These are phyloP conservation scores for Euspilapteryx auroguttella DNA, from an alignment of 2,888 invertebrate species.

Conservation along the genomic window DNA sequence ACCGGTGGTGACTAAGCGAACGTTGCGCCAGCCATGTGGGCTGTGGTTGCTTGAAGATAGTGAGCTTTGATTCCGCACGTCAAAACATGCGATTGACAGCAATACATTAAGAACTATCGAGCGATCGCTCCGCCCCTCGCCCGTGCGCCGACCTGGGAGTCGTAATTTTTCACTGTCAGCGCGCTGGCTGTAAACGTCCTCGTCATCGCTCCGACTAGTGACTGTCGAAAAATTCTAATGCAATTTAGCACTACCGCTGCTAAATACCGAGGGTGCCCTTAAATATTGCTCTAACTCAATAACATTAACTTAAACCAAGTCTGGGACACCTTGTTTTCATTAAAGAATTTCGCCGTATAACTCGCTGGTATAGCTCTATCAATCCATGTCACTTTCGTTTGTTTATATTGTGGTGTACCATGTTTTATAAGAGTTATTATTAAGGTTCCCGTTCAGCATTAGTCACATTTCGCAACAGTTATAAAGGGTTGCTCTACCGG, in stretches of 20 bases:
- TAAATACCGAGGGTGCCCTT: slow-evolving; percentile 18
- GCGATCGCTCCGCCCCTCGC: slow-evolving; percentile 26
- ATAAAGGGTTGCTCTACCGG: slow-evolving; percentile 24
- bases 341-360: slow-evolving; percentile 18
- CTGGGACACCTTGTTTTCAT: too few relatives aligned
- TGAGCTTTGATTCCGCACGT: slow-evolving; percentile 42
- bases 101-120: slow-evolving; percentile 54
- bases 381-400: slow-evolving; percentile 17
- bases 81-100: slow-evolving; percentile 53
- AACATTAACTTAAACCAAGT: too few relatives aligned
- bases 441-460: slow-evolving; percentile 14
- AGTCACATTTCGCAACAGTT: slow-evolving; percentile 11
- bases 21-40: slow-evolving; percentile 16
- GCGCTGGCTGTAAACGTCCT: slow-evolving; percentile 39
- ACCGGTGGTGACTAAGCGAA: slow-evolving; percentile 31
- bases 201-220: slow-evolving; percentile 46
- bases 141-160: slow-evolving; percentile 24
- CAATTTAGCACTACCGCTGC: slow-evolving; percentile 32
- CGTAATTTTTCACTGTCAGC: slow-evolving; percentile 56
- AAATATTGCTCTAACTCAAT: slow-evolving; percentile 9
- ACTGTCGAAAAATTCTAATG: slow-evolving; percentile 50
- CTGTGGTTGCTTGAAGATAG: slow-evolving; percentile 21
- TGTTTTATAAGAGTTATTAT: slow-evolving; percentile 23
- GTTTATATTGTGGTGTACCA: slow-evolving; percentile 16
- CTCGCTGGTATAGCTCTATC: slow-evolving; percentile 12